Percentiles rank a stretch among this genome's conserved stretches.
Conservation (phyloP, 2,888 invertebrate species). For the Mayetiola destructor region DNA sequence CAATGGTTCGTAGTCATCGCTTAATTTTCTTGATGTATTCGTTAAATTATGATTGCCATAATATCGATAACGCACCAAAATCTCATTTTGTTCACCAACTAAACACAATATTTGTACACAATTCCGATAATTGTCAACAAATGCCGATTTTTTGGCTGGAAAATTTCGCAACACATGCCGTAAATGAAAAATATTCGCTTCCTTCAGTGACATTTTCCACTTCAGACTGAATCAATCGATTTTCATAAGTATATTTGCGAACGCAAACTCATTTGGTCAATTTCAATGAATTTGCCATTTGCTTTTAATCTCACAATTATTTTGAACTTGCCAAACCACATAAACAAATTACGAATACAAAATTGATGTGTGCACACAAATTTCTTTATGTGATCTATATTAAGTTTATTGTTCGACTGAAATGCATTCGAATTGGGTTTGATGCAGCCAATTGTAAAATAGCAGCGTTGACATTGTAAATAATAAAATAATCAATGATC, state of each 20-base stretch:
- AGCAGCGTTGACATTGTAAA: conserved; percentile 4
- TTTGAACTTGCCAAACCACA: background rate
- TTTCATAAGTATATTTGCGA: background rate
- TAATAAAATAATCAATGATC: background rate
- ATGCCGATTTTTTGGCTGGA: conserved; percentile 32
- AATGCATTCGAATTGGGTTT: background rate
- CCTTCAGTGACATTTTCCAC: conserved; percentile 16
- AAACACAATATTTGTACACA: conserved; percentile 32
- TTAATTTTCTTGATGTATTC: background rate
- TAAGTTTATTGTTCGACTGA: background rate
- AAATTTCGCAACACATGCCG: conserved; percentile 32
- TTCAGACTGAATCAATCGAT: background rate
- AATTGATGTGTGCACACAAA: background rate
- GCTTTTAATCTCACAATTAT: background rate
- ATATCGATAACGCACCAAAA: conserved; percentile 31
- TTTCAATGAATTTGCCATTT: background rate
- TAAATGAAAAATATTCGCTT: conserved; percentile 30
- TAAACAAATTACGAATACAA: background rate
- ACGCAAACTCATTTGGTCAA: background rate
- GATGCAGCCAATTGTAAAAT: background rate
- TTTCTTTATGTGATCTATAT: background rate
- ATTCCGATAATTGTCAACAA: conserved; percentile 27
- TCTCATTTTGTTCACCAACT: conserved; percentile 33
- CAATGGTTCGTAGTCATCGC: background rate
- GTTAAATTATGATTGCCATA: conserved; percentile 17